Evolutionary conservation across 2,797 vertebrate species (phyloP).

Genomic region (Coracias cyanogaster): DNA sequence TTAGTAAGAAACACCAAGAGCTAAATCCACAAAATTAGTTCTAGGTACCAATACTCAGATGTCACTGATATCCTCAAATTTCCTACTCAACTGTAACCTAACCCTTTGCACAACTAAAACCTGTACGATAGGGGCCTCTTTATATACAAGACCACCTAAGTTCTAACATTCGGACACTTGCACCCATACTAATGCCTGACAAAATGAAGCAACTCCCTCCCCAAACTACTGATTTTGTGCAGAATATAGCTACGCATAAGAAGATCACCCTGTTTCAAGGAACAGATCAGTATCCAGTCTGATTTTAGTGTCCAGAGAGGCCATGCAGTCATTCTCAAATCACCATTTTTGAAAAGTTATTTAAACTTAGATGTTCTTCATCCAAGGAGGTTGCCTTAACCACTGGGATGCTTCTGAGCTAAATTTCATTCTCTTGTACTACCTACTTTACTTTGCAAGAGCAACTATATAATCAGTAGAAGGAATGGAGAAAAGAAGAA

Average conservation of each 20-base stretch:
- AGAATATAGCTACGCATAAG: not conserved
- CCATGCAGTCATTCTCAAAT: not conserved
- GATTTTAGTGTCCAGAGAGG: not conserved
- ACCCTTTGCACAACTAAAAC: not conserved
- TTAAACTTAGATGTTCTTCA: not conserved
- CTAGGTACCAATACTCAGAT: not conserved
- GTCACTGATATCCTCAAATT: not conserved
- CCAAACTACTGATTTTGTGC: not conserved
- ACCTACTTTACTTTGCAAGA: not conserved
- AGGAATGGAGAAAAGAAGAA: not conserved
- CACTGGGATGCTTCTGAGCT: not conserved
- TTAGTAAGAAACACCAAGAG: not conserved
- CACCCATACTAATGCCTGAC: not conserved
- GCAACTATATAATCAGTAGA: not conserved
- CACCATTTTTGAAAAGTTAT: not conserved
- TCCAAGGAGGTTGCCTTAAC: not conserved
- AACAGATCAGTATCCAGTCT: not conserved
- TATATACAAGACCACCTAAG: not conserved
- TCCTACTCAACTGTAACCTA: not conserved
- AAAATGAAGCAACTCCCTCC: not conserved
- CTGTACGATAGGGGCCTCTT: not conserved
- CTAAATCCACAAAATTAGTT: conserved; percentile 28
- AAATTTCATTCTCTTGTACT: not conserved
- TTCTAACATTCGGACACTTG: not conserved
- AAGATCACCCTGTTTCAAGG: not conserved